Percentiles rank a stretch among this genome's conserved stretches.
These are phyloP conservation scores for Entosphenus tridentatus DNA, from an alignment of 2,113 vertebrate genomes.

Conservation along the genomic window DNA sequence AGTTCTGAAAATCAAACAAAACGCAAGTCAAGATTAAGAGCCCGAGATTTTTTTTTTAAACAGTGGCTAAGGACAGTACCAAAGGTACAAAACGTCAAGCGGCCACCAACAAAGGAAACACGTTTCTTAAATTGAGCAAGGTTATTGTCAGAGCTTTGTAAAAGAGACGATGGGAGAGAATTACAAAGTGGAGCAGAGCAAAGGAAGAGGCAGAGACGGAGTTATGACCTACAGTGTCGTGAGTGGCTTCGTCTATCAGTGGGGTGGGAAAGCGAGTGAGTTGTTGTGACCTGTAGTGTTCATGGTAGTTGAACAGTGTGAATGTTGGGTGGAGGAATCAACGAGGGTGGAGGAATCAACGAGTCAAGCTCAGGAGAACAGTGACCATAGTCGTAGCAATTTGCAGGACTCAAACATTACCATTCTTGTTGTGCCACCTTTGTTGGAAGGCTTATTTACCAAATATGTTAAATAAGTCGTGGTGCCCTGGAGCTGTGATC, in stretches of 20 bases:
- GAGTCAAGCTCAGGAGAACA: not conserved
- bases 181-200: not conserved
- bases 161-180: conserved; percentile 6
- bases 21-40: not conserved
- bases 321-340: not conserved
- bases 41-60: not conserved
- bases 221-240: no score
- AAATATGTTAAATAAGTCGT: not conserved
- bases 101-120: not conserved
- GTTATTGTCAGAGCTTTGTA: not conserved
- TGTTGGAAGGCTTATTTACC: not conserved
- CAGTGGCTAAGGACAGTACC: no score
- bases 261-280: no score
- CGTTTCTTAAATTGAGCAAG: not conserved
- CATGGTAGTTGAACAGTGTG: no score
- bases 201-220: no score
- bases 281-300: no score
- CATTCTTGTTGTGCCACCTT: not conserved
- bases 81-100: not conserved
- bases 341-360: not conserved
- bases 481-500: not conserved
- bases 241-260: no score
- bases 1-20: conserved; percentile 35
- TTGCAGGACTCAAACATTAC: not conserved
- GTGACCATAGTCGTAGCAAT: not conserved